Base-by-base conservation (phyloP, 2,797 vertebrate genomes). In the Ptychadena robeensis region DNA sequence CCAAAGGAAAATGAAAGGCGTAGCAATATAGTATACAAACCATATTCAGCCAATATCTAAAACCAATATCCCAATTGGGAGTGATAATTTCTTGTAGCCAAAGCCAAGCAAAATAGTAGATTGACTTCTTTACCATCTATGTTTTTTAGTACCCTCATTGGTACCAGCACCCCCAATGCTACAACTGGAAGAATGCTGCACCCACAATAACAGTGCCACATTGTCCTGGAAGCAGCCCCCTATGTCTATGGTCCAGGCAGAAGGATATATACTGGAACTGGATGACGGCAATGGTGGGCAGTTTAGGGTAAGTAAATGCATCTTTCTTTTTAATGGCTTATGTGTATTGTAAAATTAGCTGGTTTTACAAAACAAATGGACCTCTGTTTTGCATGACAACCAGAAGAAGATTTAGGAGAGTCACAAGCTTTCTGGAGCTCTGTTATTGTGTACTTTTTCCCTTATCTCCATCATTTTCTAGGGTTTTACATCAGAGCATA, bases 141-240 rank as follows among this genome's bases (percentile, higher is more conserved):
- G 90, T 88, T 90, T 86, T 90, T 91, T 89, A 94, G 94, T 91
- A 90, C 91, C 94, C 86, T 93, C 92, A 88, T 90, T 93, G 97
- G 97, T 99, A 88, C 98, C 97, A 63, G 96, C 98, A 15, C 93
- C 96, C 4, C 98, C 98, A 0, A 96, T 98, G 88, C 95, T 99
- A 74, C 98, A 99, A 92, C 93, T 99, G 79, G 98, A 99, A 87
- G 98, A 99, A 86, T 98, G 98, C 82, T 98, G 96, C 88, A 98
- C 96, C 86, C 96, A 96, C 89, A 99, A 97, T 93, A 99, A 97
- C 94, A 98, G 98, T 0, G 96, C 96, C 48, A 99, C 98, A 0
- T 90, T 99, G 91, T 99, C 97, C 81, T 99, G 98, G 98, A 99
- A 99, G 89, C 97, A 99, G 91, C 97, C 97, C 0, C 96, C 97